phyloP scores from a whole-genome alignment of 1,140 invertebrate genomes.

The Aphis gossypii region DNA sequence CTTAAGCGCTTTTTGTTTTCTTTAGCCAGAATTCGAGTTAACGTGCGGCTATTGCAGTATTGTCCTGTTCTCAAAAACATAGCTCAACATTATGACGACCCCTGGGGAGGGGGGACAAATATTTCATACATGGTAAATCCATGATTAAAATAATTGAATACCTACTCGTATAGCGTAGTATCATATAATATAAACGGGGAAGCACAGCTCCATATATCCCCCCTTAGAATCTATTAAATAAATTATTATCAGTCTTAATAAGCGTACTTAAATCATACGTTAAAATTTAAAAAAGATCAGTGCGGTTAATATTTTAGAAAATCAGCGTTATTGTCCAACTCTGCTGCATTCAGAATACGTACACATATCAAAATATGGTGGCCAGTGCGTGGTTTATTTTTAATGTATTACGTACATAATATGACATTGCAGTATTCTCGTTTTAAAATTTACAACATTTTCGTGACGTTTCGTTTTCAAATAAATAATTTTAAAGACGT shows the following conservation, averaged over 20 bases:
- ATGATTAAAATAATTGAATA: too few species aligned
- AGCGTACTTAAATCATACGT: too few species aligned
- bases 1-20: not conserved
- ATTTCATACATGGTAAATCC: too few species aligned
- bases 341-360: too few species aligned
- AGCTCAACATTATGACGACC: not conserved
- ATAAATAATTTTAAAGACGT: not conserved
- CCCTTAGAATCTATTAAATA: not conserved
- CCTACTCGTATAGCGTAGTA: too few species aligned
- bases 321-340: not conserved
- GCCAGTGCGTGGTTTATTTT: not conserved
- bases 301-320: not conserved
- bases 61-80: not conserved
- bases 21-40: not conserved
- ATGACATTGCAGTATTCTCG: not conserved
- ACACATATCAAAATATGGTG: not conserved
- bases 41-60: not conserved
- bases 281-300: too few species aligned
- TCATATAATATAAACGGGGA: too few species aligned
- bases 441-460: not conserved
- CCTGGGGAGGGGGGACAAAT: too few species aligned
- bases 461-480: not conserved
- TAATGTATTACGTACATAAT: not conserved
- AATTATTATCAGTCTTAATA: not conserved
- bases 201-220: too few species aligned